These are phyloP conservation scores for Macheiramphus alcinus DNA, from an alignment of 2,113 vertebrate genomes.

Conservation along the genomic window DNA sequence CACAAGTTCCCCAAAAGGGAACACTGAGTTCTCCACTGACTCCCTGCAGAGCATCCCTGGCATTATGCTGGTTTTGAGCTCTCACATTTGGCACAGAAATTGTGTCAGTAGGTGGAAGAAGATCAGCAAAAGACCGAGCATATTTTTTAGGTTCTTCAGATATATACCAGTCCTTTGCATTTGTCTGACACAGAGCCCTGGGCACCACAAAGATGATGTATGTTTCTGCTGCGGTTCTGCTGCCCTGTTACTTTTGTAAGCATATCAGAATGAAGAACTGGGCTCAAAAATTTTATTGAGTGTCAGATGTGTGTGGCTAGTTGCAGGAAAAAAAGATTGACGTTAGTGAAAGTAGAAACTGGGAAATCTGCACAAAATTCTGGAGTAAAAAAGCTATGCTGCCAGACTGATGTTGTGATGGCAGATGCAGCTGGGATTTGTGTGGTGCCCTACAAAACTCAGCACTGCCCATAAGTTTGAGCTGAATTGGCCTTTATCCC, in stretches of 20 bases:
- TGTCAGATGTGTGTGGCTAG: neutral
- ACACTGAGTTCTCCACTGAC: neutral
- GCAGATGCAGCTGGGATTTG: neutral
- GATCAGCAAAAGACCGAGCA: neutral
- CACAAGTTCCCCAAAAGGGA: neutral
- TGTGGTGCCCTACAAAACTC: neutral
- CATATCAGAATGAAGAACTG: neutral
- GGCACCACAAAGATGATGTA: neutral
- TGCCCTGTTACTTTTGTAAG: neutral
- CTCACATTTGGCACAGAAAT: neutral
- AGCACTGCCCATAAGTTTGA: neutral
- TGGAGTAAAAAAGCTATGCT: neutral
- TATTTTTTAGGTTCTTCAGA: neutral
- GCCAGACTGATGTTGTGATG: neutral
- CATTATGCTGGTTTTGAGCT: neutral
- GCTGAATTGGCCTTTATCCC: neutral
- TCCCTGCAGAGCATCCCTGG: neutral
- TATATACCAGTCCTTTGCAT: neutral
- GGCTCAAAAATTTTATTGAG: neutral
- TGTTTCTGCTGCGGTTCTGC: neutral
- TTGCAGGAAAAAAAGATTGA: neutral
- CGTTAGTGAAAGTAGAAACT: neutral
- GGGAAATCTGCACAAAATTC: neutral
- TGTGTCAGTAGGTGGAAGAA: neutral
- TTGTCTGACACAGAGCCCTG: neutral